Evolutionary conservation across 2,888 invertebrate species (phyloP).

Genomic region (Nephrotoma guestfalica): DNA sequence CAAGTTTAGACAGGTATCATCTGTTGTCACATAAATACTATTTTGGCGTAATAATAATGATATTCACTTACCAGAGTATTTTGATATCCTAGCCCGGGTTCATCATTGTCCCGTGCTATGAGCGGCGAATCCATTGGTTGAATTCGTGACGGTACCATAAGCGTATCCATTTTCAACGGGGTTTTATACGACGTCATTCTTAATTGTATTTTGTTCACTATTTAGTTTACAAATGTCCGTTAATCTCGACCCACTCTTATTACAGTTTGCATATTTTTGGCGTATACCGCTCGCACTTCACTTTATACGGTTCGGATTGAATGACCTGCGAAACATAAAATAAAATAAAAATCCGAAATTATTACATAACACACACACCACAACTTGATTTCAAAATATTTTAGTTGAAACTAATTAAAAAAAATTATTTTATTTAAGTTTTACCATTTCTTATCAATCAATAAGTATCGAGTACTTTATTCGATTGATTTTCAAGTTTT

Average conservation of each 20-base stretch:
- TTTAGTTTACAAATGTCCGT: not conserved
- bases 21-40: not conserved
- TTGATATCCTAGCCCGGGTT: slow-evolving; percentile 8
- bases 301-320: not conserved
- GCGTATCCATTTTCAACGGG: not conserved
- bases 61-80: slow-evolving; percentile 14
- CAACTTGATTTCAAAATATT: not conserved
- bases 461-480: not conserved
- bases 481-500: not conserved
- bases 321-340: not conserved
- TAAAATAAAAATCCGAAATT: not conserved
- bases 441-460: not conserved
- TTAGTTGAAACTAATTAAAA: not conserved
- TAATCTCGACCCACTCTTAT: not conserved
- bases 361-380: not conserved
- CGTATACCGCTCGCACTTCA: not conserved
- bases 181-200: not conserved
- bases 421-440: not conserved
- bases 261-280: not conserved
- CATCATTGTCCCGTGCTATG: not conserved
- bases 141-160: not conserved
- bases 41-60: not conserved
- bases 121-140: slow-evolving; percentile 2
- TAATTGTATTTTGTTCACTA: not conserved
- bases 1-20: not conserved